Conservation (phyloP, 92 coral and sea anemone species). For the Epizoanthus scotinus region DNA sequence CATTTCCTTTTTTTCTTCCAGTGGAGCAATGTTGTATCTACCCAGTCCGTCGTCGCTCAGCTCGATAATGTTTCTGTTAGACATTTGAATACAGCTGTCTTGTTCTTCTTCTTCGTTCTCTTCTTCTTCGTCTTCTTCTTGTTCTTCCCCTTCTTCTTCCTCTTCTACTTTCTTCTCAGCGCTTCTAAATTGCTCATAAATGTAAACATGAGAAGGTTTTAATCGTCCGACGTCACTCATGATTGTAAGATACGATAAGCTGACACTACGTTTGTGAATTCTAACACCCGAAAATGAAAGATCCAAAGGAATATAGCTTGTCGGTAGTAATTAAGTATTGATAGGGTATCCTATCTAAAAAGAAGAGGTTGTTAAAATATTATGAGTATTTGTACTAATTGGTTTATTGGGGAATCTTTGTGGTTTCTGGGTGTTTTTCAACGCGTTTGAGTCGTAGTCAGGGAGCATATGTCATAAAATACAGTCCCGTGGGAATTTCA, state of each 20-base stretch:
- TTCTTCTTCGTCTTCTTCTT: conserved; percentile 23
- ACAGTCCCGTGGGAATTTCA: too few species aligned
- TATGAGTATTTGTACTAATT: neutral
- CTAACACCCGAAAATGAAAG: neutral
- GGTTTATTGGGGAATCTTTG: neutral
- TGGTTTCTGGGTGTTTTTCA: neutral
- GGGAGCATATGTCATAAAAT: too few species aligned
- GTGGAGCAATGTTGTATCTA: conserved; percentile 68
- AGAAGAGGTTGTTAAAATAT: neutral
- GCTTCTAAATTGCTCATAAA: conserved; percentile 59
- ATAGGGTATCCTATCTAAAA: neutral
- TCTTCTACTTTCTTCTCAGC: conserved; percentile 17
- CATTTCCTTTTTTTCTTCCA: conserved; percentile 36
- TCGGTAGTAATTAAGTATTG: conserved; percentile 12
- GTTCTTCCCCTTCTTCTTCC: conserved; percentile 3
- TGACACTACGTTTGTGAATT: neutral
- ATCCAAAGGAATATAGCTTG: neutral
- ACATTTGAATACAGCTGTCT: neutral
- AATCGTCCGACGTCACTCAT: conserved; percentile 73
- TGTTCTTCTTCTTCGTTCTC: neutral
- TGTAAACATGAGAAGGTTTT: conserved; percentile 69
- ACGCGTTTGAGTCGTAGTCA: too few species aligned
- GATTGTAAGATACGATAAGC: neutral
- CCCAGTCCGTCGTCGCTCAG: conserved; percentile 89
- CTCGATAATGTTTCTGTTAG: conserved; percentile 38